Evolutionary conservation across 2,888 invertebrate genomes (phyloP).

Genomic region (Andrena flavipes): DNA sequence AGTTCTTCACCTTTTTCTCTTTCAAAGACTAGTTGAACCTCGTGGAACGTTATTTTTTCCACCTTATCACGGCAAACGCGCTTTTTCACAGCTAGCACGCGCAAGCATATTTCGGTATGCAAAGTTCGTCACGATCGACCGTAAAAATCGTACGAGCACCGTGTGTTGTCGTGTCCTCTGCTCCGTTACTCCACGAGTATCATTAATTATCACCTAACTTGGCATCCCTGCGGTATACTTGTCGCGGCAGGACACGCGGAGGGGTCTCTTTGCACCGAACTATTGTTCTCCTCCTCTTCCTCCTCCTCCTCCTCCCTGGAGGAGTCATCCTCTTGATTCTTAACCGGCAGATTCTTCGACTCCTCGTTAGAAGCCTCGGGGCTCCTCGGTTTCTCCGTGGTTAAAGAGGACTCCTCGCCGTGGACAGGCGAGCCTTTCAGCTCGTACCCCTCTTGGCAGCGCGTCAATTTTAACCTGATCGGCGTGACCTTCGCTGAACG

Average conservation of each 20-base stretch:
- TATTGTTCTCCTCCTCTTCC: conserved; percentile 49
- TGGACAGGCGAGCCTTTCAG: conserved; percentile 82
- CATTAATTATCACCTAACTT: conserved; percentile 95
- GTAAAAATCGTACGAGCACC: conserved; percentile 60
- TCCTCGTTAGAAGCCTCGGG: conserved; percentile 42
- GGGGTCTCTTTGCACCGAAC: conserved; percentile 76
- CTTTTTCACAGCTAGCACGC: conserved; percentile 41
- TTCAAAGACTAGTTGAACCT: conserved; percentile 24
- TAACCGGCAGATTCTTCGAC: conserved; percentile 65
- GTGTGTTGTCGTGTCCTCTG: conserved; percentile 43
- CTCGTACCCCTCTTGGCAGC: conserved; percentile 91
- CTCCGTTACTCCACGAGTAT: conserved; percentile 80
- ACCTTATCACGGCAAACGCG: conserved; percentile 54
- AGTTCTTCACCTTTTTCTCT: conserved; percentile 30
- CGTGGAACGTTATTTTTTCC: conserved; percentile 44
- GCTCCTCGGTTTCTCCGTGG: conserved; percentile 37
- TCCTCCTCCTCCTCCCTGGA: conserved; percentile 57
- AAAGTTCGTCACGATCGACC: conserved; percentile 46
- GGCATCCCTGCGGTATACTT: conserved; percentile 91
- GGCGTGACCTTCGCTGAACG: conserved; percentile 90
- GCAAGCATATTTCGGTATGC: conserved; percentile 39
- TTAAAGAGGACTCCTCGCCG: conserved; percentile 42
- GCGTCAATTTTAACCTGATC: conserved; percentile 93
- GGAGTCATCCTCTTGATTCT: conserved; percentile 69
- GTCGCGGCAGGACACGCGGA: conserved; percentile 86